Evolutionary conservation across 1,140 invertebrate genomes (phyloP), one percentile per base, ranked within the genome.

Genomic region (Rhynchophorus ferrugineus): DNA sequence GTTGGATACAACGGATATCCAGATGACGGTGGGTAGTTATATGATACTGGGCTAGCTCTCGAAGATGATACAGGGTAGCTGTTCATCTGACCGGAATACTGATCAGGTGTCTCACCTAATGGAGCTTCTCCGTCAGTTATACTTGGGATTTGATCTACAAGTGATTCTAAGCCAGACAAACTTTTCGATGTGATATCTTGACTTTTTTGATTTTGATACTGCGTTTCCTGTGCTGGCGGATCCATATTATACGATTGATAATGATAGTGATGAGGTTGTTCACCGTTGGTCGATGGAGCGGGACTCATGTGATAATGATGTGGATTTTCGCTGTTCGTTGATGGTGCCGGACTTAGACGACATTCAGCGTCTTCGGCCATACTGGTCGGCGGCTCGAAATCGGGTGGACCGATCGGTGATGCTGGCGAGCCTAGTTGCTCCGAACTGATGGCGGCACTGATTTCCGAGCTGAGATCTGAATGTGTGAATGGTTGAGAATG

Each of bases 91-190:
- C 55, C 53, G 16, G 62, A 48, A 54, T 69, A 69, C 43, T 68
- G 65, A 45, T 65, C 63, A 20, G 58, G 49, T 9, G 54, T 59
- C 42, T 67, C 69, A 43, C 58, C 62, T 22, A 56, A 18, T 43
- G 61, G 54, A 39, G 68, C 49, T 17, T 75, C 79, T 19, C 74
- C 79, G 48, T 89, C 87, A 36, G 83, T 80, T 68, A 91, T 87
- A 59, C 86, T 87, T 5, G 89, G 89, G 67, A 92, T 93, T 74
- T 92, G 89, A 72, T 92, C 89, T 16, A 93, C 89, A 7, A 93
- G 72, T 13, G 87, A 91, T 70, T 92, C 89, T 3, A 92, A 73
- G 24, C 89, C 89, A 6, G 87, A 91, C n/a, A 92, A 72, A 62
- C 87, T 90, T 68, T 91, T 91, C 1, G 86, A 83, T 2, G 88